Evolutionary conservation across 2,888 invertebrate genomes (phyloP).

Genomic region (Melanostoma mellinum): DNA sequence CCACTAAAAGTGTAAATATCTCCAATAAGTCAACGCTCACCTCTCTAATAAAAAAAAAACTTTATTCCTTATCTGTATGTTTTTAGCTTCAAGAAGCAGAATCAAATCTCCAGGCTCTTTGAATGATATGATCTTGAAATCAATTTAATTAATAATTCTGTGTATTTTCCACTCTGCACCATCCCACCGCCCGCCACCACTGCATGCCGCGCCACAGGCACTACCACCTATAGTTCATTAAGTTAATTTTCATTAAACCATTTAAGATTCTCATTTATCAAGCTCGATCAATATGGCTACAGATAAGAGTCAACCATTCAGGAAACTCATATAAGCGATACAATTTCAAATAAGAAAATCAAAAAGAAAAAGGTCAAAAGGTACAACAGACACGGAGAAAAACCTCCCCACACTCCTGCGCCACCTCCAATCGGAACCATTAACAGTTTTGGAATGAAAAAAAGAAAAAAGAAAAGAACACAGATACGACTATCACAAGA

Average conservation of each 20-base stretch:
- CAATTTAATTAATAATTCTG: slow-evolving; percentile 43
- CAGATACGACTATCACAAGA: slow-evolving; percentile 9
- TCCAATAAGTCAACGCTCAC: slow-evolving; percentile 26
- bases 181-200: slow-evolving; percentile 7
- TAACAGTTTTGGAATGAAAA: slow-evolving; percentile 37
- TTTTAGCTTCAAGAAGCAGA: slow-evolving; percentile 9
- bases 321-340: slow-evolving; percentile 29
- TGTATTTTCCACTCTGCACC: not conserved
- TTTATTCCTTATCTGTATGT: slow-evolving; percentile 5
- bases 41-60: not conserved
- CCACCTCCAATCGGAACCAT: slow-evolving; percentile 43
- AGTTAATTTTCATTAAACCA: slow-evolving; percentile 40
- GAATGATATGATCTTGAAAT: slow-evolving; percentile 42
- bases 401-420: not conserved
- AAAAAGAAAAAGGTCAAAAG: slow-evolving; percentile 18
- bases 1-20: slow-evolving; percentile 27
- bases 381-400: not conserved
- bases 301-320: slow-evolving; percentile 40
- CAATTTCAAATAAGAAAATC: slow-evolving; percentile 18
- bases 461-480: slow-evolving; percentile 19
- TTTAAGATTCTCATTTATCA: slow-evolving; percentile 36
- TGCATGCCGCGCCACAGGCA: not conserved
- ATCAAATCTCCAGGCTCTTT: not conserved
- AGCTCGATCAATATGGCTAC: slow-evolving; percentile 31
- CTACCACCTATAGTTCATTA: slow-evolving; percentile 49